Percentiles rank a stretch among this genome's conserved stretches.
These are phyloP conservation scores for Drosophila takahashii DNA, from an alignment of 1,140 invertebrate genomes.

Conservation along the genomic window DNA sequence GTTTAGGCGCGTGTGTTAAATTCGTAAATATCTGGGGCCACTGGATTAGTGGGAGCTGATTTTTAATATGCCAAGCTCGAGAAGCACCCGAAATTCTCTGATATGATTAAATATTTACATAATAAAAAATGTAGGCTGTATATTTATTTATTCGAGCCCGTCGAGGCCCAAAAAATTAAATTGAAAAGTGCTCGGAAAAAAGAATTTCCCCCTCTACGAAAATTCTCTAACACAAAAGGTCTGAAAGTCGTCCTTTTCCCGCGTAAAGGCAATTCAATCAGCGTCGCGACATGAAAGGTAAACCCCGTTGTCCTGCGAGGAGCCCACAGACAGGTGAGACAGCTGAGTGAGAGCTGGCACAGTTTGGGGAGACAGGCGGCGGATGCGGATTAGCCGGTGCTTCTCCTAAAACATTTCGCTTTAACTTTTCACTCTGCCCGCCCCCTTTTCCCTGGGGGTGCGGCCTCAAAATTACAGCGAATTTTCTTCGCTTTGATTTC, in stretches of 20 bases:
- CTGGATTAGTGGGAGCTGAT: conserved; percentile 32
- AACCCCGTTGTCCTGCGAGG: conserved; percentile 43
- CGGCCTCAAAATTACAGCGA: conserved; percentile 34
- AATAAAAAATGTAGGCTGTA: conserved; percentile 69
- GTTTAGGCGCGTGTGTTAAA: conserved; percentile 68
- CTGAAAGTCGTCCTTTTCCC: conserved; percentile 15
- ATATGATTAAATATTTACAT: conserved; percentile 83
- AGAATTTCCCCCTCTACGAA: conserved; percentile 13
- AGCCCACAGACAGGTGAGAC: conserved; percentile 46
- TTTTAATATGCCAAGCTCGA: conserved; percentile 62
- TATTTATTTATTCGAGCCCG: conserved; percentile 66
- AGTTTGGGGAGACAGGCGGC: conserved; percentile 32
- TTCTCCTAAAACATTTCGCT: conserved; percentile 30
- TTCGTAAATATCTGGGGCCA: conserved; percentile 58
- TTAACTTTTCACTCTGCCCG: conserved; percentile 45
- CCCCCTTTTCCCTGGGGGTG: conserved; percentile 7
- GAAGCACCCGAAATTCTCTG: conserved; percentile 43
- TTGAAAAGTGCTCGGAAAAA: conserved; percentile 59
- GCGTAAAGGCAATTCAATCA: conserved; percentile 75
- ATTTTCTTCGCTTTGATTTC: conserved; percentile 46
- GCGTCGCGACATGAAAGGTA: conserved; percentile 71
- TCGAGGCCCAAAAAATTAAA: conserved; percentile 25
- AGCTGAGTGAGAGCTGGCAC: conserved; percentile 32
- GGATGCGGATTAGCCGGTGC: conserved; percentile 44
- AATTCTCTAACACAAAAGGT: conserved; percentile 41